phyloP scores from a whole-genome alignment of 2,113 vertebrate genomes.

The Cygnus buccinator region DNA sequence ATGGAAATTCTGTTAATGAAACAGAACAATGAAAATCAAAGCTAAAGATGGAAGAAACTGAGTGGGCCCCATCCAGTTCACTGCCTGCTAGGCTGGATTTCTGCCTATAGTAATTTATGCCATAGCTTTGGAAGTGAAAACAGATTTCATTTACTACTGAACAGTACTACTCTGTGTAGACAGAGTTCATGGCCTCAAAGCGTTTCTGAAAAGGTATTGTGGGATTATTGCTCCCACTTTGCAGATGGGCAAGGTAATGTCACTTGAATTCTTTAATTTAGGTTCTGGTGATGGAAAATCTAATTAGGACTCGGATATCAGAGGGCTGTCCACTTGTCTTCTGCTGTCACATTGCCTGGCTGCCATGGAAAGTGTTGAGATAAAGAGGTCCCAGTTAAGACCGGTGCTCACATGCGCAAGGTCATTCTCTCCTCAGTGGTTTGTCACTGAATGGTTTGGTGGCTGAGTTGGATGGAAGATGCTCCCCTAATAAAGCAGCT shows the following conservation, averaged over 20 bases:
- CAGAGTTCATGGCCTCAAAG: constrained; percentile 40
- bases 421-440: background rate
- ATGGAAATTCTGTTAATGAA: constrained; percentile 68
- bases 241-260: constrained; percentile 45
- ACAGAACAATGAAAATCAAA: constrained; percentile 70
- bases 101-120: constrained; percentile 65
- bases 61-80: constrained; percentile 63
- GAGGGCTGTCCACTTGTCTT: background rate
- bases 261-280: constrained; percentile 41
- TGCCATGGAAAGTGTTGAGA: background rate
- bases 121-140: constrained; percentile 66
- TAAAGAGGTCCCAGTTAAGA: background rate
- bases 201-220: constrained; percentile 52
- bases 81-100: constrained; percentile 65
- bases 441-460: background rate
- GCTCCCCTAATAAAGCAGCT: background rate
- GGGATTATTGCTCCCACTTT: constrained; percentile 60
- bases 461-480: background rate
- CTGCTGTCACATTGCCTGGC: background rate
- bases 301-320: background rate
- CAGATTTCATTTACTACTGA: constrained; percentile 71
- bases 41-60: constrained; percentile 65
- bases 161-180: constrained; percentile 63
- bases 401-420: background rate
- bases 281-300: background rate